Percentiles rank a stretch among this genome's conserved stretches.
Evolutionary conservation across 2,888 invertebrate species (phyloP).

Genomic region (Habroteleia sp.): DNA sequence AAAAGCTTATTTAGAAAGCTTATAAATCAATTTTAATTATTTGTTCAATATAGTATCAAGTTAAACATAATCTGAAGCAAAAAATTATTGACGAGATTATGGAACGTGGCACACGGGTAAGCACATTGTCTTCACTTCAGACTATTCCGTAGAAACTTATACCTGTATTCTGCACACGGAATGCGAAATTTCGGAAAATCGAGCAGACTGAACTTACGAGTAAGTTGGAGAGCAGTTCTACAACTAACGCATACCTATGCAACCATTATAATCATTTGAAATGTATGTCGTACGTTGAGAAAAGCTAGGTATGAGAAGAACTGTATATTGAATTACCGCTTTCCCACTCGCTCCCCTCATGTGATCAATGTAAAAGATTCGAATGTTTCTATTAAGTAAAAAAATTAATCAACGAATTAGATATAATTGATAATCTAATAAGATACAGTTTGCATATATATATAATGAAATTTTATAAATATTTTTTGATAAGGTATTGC

Average conservation of each 20-base stretch:
- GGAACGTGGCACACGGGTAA: conserved; percentile 45
- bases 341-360: conserved; percentile 35
- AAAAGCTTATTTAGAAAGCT: too few relatives aligned
- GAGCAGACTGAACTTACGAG: conserved; percentile 57
- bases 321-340: conserved; percentile 66
- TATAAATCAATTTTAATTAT: conserved; percentile 20
- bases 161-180: conserved; percentile 67
- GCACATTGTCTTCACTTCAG: conserved; percentile 55
- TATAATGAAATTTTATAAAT: too few relatives aligned
- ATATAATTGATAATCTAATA: too few relatives aligned
- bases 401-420: too few relatives aligned
- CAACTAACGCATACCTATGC: conserved; percentile 59
- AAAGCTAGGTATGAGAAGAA: conserved; percentile 48
- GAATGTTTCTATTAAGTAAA: conserved; percentile 35
- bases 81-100: conserved; percentile 59
- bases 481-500: too few relatives aligned
- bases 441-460: too few relatives aligned
- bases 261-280: conserved; percentile 59
- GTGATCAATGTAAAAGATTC: conserved; percentile 61
- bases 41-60: conserved; percentile 16
- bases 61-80: conserved; percentile 48
- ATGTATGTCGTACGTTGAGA: conserved; percentile 61
- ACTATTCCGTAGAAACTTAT: conserved; percentile 61
- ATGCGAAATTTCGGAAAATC: conserved; percentile 71
- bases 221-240: conserved; percentile 59